A percentile compares a stretch with the other conserved stretches of the same genome.
Conservation (phyloP, 2,113 vertebrate genomes). For the Gymnocephalus cernua region DNA sequence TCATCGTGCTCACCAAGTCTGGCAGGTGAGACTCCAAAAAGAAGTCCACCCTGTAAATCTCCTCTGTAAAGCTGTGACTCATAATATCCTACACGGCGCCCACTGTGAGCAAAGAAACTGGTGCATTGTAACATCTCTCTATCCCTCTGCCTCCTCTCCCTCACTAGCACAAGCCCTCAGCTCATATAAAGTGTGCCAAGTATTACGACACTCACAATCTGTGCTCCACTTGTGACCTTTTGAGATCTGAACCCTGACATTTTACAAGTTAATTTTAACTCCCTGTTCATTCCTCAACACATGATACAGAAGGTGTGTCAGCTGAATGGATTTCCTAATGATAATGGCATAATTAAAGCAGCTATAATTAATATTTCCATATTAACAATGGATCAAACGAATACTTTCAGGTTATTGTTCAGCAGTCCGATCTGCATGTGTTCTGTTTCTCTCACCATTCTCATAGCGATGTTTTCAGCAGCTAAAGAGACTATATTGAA, state of each 20-base stretch:
- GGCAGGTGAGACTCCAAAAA: conserved; percentile 89
- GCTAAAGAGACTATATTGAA: background rate
- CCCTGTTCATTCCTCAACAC: conserved; percentile 61
- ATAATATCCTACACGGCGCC: conserved; percentile 4
- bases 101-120: conserved; percentile 36
- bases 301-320: conserved; percentile 51
- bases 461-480: background rate
- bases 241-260: conserved; percentile 84
- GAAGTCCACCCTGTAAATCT: background rate
- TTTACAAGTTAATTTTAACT: conserved; percentile 85
- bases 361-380: conserved; percentile 10
- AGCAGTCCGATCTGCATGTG: too few relatives aligned
- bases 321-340: conserved; percentile 31
- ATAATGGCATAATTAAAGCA: conserved; percentile 12
- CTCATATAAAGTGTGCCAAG: conserved; percentile 54
- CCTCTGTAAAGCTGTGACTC: conserved; percentile 37
- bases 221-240: conserved; percentile 78
- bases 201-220: conserved; percentile 54
- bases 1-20: conserved; percentile 97
- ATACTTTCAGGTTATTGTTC: background rate
- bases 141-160: conserved; percentile 18
- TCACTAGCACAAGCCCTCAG: conserved; percentile 17
- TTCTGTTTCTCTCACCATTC: too few relatives aligned
- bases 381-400: background rate
- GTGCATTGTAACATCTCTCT: conserved; percentile 31